Conservation (phyloP, 1,140 invertebrate species). For the Aphidius gifuensis region DNA sequence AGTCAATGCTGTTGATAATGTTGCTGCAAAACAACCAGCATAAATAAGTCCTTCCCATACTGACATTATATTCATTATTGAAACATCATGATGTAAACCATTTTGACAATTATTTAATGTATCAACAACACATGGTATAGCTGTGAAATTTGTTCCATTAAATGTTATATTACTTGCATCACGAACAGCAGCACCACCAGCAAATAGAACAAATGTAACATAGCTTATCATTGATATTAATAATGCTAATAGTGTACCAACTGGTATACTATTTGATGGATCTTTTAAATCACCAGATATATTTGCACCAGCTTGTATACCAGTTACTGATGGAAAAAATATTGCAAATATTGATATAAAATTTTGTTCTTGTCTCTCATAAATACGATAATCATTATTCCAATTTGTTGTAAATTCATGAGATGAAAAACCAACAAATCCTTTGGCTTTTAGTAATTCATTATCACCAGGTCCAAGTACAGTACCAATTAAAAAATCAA, state of each 20-base stretch:
- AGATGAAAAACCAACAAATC: constrained; percentile 81
- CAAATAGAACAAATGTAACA: constrained; percentile 74
- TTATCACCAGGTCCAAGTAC: constrained; percentile 70
- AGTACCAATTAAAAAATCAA: constrained; percentile 85
- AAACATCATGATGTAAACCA: constrained; percentile 15
- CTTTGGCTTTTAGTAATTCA: constrained; percentile 63
- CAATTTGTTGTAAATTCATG: constrained; percentile 73
- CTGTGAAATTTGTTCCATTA: constrained; percentile 58
- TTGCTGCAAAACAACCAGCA: constrained; percentile 94
- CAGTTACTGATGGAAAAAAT: constrained; percentile 94
- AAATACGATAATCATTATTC: constrained; percentile 69
- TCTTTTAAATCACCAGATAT: constrained; percentile 95
- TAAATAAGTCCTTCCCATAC: constrained; percentile 90
- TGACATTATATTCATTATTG: constrained; percentile 91
- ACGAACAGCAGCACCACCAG: constrained; percentile 75
- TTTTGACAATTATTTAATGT: constrained; percentile 57
- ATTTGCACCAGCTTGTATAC: constrained; percentile 94
- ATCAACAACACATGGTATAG: constrained; percentile 56
- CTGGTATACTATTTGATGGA: constrained; percentile 82
- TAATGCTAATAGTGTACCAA: constrained; percentile 80
- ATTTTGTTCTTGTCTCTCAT: constrained; percentile 68
- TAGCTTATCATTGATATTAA: constrained; percentile 82
- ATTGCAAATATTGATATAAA: constrained; percentile 94
- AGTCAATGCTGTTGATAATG: constrained; percentile 91
- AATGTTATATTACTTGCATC: constrained; percentile 75